Evolutionary conservation across 2,113 vertebrate species (phyloP), one percentile per base, ranked within the genome.

Genomic region (Aphyosemion australe): DNA sequence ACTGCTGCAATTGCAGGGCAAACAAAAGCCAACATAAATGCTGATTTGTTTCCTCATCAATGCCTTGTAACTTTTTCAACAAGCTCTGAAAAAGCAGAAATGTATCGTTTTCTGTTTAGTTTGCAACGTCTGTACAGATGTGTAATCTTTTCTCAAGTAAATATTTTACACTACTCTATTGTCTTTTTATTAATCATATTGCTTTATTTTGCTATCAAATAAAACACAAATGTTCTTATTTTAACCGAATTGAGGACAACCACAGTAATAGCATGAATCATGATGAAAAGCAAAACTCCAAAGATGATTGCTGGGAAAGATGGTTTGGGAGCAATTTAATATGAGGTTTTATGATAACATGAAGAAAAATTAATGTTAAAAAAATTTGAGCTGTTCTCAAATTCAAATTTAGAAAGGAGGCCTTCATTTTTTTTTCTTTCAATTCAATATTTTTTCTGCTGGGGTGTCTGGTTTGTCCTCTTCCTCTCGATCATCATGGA

Each of bases 281-380:
- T 42, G 53, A 89, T 2, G 2, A 63, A 83, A 19, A 92, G 69
- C 55, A 91, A 20, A 65, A 89, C 84, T 49, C 88, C 91, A 61
- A 82, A 70, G 71, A 93, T 91, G 62, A 91, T 79, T 2, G 82
- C 92, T 93, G 77, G 55, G 37, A 26, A 63, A 60, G 10, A 63
- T 10, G 4, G 26, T 50, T 48, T 13, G 8, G 26, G 26, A 26
- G 26, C 34, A 4, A 45, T 14, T 5, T 0, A 42, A 26, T 4
- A 26, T 5, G 4, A 42, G 41, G 10, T 6, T 34, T 16, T 54
- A 9, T 32, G 10, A 37, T 26, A 26, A 26, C 26, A 2, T 26
- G 26, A 26, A 26, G 26, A 26, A 26, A 26, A 26, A 26, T n/a
- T 4, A 26, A 26, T 26, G 26, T 26, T n/a, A n/a, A n/a, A n/a